Percentiles rank a stretch among this genome's conserved stretches.
Evolutionary conservation across 2,113 vertebrate genomes (phyloP).

Genomic region (Sturnus vulgaris): DNA sequence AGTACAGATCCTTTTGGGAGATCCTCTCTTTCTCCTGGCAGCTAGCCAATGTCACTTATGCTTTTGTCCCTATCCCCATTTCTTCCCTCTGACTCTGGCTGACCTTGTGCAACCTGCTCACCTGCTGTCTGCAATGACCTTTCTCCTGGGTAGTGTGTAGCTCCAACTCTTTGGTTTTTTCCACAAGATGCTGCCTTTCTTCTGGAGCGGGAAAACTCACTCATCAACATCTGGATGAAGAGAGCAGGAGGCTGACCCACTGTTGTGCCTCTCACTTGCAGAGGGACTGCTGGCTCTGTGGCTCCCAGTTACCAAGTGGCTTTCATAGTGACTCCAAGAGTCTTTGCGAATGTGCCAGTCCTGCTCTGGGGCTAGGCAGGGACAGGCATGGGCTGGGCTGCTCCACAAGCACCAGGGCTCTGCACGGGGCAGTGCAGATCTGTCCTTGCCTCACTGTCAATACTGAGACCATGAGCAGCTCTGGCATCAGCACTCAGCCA

Average conservation of each 20-base stretch:
- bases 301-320: neutral
- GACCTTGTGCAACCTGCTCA: neutral
- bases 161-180: slow-evolving; percentile 67
- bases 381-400: neutral
- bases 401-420: neutral
- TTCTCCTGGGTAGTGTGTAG: slow-evolving; percentile 48
- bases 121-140: slow-evolving; percentile 66
- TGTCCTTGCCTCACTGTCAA: neutral
- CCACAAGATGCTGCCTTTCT: slow-evolving; percentile 55
- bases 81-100: neutral
- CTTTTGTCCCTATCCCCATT: neutral
- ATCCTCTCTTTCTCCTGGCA: neutral
- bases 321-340: neutral
- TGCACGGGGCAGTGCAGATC: neutral
- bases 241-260: neutral
- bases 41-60: neutral
- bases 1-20: neutral
- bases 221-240: slow-evolving; percentile 60
- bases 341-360: neutral
- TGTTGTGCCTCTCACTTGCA: neutral
- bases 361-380: neutral
- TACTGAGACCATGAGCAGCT: accelerated
- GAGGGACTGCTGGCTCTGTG: neutral
- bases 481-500: neutral
- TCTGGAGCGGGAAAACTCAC: slow-evolving; percentile 72